Evolutionary conservation across 1,140 invertebrate genomes (phyloP).

Genomic region (Drosophila setifemur): DNA sequence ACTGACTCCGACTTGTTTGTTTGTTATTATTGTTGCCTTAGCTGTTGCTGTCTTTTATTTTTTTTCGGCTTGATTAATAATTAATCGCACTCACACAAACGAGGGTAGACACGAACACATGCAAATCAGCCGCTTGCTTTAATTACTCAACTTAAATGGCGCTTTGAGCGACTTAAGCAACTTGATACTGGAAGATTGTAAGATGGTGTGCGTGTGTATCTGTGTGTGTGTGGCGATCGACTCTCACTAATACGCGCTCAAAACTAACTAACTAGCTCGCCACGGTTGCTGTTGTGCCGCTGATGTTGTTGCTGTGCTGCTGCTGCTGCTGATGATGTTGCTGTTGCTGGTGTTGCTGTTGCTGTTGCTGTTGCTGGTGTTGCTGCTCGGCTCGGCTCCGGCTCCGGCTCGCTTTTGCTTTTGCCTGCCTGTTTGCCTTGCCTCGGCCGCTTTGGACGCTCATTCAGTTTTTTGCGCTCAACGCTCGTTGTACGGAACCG

Average conservation of each 20-base stretch:
- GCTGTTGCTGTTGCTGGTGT: conserved; percentile 8
- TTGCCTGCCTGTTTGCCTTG: conserved; percentile 73
- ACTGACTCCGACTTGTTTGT: conserved; percentile 69
- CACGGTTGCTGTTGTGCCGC: conserved; percentile 32
- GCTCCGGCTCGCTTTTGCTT: conserved; percentile 45
- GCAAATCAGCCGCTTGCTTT: conserved; percentile 66
- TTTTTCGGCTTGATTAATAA: conserved; percentile 76
- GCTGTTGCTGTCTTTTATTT: conserved; percentile 39
- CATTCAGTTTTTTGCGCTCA: conserved; percentile 80
- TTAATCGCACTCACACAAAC: conserved; percentile 58
- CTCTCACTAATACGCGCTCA: conserved; percentile 73
- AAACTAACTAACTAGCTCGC: conserved; percentile 79
- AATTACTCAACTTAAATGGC: conserved; percentile 79
- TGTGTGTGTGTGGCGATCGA: conserved; percentile 55
- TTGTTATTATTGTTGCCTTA: conserved; percentile 52
- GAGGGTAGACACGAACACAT: conserved; percentile 30
- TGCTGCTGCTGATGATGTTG: conserved; percentile 23
- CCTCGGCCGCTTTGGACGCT: conserved; percentile 73
- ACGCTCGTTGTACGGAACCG: conserved; percentile 78
- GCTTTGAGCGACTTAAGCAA: conserved; percentile 79
- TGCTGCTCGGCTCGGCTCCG: conserved; percentile 42
- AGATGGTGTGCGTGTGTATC: conserved; percentile 30
- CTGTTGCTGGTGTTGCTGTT: conserved; percentile 12
- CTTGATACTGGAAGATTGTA: conserved; percentile 49
- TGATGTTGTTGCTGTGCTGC: conserved; percentile 23